Evolutionary conservation across 2,888 invertebrate genomes (phyloP).

Genomic region (Hypselothyrea guttata): DNA sequence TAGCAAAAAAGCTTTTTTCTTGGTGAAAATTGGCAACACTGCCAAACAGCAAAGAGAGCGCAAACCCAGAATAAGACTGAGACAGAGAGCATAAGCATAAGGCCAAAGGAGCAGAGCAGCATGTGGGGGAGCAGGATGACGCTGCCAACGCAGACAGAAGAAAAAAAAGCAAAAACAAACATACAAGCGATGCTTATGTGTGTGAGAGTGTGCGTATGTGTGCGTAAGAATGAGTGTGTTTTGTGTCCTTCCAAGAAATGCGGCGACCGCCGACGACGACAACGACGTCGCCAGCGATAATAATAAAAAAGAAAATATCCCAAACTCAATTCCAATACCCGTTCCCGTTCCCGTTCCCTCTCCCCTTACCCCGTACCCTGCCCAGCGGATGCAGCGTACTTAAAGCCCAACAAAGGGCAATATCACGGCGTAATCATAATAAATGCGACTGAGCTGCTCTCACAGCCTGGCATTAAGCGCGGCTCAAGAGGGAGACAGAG

Average conservation of each 20-base stretch:
- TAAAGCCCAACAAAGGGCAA: conserved; percentile 69
- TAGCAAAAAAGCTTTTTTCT: no score
- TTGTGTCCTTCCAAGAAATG: conserved; percentile 79
- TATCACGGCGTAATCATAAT: conserved; percentile 73
- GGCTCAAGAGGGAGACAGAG: conserved; percentile 11
- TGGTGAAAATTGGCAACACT: no score
- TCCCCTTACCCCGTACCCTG: neutral
- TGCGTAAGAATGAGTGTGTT: conserved; percentile 24
- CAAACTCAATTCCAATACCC: conserved; percentile 33
- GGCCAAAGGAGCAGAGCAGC: conserved; percentile 41
- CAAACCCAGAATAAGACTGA: no score
- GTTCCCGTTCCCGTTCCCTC: neutral
- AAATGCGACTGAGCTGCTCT: conserved; percentile 58
- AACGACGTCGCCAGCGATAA: conserved; percentile 48
- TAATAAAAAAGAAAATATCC: conserved; percentile 36
- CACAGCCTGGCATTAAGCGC: conserved; percentile 58
- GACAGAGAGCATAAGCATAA: conserved; percentile 37
- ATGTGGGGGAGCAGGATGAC: conserved; percentile 20
- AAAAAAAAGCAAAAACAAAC: conserved; percentile 8
- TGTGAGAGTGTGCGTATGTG: conserved; percentile 25
- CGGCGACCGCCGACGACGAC: conserved; percentile 55
- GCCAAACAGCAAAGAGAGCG: neutral
- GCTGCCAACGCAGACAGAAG: neutral
- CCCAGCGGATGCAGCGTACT: conserved; percentile 25
- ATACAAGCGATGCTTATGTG: conserved; percentile 35